phyloP scores from a whole-genome alignment of 2,113 vertebrate genomes.

The Pedionomus torquatus region DNA sequence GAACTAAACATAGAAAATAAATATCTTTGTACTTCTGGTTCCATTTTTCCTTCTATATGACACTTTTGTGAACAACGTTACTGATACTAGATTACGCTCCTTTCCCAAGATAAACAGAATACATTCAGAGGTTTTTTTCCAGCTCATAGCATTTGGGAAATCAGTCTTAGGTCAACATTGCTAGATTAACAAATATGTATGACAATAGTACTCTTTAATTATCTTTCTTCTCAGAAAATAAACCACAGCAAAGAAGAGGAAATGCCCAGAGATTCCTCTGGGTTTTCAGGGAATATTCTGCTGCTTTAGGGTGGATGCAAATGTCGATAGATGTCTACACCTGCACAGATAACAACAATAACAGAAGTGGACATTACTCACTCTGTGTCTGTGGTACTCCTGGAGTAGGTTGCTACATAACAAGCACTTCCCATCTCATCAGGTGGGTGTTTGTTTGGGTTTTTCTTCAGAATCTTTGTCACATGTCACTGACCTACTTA shows the following conservation, averaged over 20 bases:
- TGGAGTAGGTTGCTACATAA: not conserved
- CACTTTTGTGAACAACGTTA: not conserved
- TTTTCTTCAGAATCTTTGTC: not conserved
- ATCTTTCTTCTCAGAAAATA: not conserved
- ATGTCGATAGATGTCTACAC: not conserved
- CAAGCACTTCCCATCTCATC: not conserved
- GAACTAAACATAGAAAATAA: not conserved
- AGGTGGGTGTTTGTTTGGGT: too few species aligned
- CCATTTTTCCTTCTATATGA: not conserved
- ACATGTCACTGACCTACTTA: not conserved
- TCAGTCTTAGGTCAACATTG: not conserved
- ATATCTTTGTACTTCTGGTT: not conserved
- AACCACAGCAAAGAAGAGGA: not conserved
- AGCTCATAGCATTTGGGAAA: not conserved
- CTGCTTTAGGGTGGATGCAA: not conserved
- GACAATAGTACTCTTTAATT: not conserved
- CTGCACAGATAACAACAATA: not conserved
- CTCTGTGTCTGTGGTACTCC: not conserved
- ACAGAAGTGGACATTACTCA: not conserved
- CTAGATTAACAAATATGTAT: not conserved
- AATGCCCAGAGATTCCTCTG: not conserved
- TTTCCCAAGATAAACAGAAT: not conserved
- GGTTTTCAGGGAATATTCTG: not conserved
- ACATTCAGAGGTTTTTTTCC: not conserved
- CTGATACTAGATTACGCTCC: not conserved